Conservation (phyloP, 2,888 invertebrate genomes). For the Mesorhabditis belari region DNA sequence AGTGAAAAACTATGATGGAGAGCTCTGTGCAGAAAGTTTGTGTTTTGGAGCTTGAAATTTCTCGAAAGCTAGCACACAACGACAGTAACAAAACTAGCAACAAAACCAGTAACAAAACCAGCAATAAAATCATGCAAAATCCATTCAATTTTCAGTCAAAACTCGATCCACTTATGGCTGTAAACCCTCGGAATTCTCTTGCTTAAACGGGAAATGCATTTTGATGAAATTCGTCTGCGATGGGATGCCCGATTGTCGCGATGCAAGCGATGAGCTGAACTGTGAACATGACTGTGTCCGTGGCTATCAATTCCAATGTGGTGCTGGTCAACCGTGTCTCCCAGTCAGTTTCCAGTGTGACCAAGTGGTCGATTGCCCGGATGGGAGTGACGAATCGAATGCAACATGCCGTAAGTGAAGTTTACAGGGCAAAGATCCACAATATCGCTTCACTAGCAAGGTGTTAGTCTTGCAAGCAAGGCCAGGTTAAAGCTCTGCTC, state of each 20-base stretch:
- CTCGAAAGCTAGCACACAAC: no score
- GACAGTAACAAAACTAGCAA: no score
- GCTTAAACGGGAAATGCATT: conserved; percentile 12
- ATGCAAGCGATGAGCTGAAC: conserved; percentile 51
- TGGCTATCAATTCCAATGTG: conserved; percentile 22
- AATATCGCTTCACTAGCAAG: no score
- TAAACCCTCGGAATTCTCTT: conserved; percentile 14
- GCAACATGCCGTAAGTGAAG: conserved; percentile 12
- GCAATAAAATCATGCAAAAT: no score
- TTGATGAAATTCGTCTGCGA: conserved; percentile 60
- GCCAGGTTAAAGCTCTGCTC: no score
- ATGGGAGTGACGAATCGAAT: conserved; percentile 18
- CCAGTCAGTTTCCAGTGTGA: conserved; percentile 59
- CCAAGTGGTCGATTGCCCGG: conserved; percentile 33
- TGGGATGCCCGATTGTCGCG: conserved; percentile 62
- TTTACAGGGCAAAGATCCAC: background rate
- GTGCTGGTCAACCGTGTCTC: conserved; percentile 52
- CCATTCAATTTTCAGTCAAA: background rate
- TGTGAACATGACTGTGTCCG: conserved; percentile 3
- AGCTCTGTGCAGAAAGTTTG: no score
- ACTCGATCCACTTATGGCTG: background rate
- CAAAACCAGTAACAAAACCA: no score
- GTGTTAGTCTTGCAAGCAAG: no score
- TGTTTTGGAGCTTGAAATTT: no score
- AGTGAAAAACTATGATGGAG: no score